Conservation (phyloP, 2,888 invertebrate genomes). For the Ellobium chinense region DNA sequence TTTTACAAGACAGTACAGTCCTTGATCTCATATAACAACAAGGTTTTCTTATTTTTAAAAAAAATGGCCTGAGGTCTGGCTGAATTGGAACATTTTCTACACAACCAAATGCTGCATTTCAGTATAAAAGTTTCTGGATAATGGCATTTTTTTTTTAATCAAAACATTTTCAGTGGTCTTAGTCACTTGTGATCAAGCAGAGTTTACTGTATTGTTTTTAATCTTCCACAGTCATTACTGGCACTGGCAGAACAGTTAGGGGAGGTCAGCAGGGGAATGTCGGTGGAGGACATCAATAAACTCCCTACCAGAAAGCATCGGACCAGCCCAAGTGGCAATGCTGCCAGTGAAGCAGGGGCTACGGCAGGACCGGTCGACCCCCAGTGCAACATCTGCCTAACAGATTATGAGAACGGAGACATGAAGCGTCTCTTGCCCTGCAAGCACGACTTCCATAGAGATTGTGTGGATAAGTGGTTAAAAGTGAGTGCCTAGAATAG, state of each 20-base stretch:
- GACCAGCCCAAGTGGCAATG: not conserved
- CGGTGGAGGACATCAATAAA: slow-evolving; percentile 52
- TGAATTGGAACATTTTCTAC: too few relatives aligned
- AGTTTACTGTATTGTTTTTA: too few relatives aligned
- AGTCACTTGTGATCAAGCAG: too few relatives aligned
- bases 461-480: slow-evolving; percentile 66
- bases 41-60: too few relatives aligned
- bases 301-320: slow-evolving; percentile 57
- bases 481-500: slow-evolving; percentile 63
- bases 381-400: slow-evolving; percentile 67
- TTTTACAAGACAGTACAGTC: too few relatives aligned
- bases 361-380: slow-evolving; percentile 22
- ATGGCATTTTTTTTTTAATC: too few relatives aligned
- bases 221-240: slow-evolving; percentile 58
- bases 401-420: slow-evolving; percentile 61
- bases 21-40: too few relatives aligned
- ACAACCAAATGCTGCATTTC: too few relatives aligned
- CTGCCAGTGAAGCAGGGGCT: not conserved
- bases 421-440: slow-evolving; percentile 60
- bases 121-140: too few relatives aligned
- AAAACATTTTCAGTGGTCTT: too few relatives aligned
- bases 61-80: too few relatives aligned
- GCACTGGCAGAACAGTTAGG: slow-evolving; percentile 66
- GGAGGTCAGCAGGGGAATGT: slow-evolving; percentile 62
- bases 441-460: slow-evolving; percentile 65